A percentile compares a stretch with the other conserved stretches of the same genome.
phyloP scores from a whole-genome alignment of 2,888 invertebrate genomes.

The Helobdella robusta region DNA sequence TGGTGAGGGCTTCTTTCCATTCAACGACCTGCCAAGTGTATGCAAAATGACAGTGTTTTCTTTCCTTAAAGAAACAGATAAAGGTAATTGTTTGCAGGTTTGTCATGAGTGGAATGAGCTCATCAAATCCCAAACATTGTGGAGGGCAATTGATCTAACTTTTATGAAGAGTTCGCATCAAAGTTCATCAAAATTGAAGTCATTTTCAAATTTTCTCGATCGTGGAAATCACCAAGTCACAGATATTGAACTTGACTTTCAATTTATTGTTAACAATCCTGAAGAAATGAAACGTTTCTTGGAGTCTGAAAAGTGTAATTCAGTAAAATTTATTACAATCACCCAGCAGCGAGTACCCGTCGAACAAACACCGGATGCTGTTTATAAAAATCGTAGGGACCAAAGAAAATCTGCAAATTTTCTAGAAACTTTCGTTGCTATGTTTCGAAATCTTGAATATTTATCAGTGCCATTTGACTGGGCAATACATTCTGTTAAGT shows the following conservation, averaged over 20 bases:
- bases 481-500: too few species aligned
- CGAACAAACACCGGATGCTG: background rate
- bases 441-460: background rate
- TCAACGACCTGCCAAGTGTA: conserved; percentile 8
- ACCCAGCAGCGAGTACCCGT: background rate
- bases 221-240: background rate
- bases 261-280: background rate
- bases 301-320: background rate
- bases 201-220: background rate
- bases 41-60: conserved; percentile 17
- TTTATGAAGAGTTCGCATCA: too few species aligned
- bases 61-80: conserved; percentile 8
- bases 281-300: background rate
- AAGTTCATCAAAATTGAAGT: too few species aligned
- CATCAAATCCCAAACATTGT: background rate
- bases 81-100: background rate
- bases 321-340: background rate
- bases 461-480: background rate
- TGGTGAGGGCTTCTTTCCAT: too few species aligned
- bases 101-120: conserved; percentile 12
- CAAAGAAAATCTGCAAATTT: background rate
- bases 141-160: background rate
- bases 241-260: background rate
- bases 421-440: background rate
- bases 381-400: background rate